Percentiles rank a stretch among this genome's conserved stretches.
Conservation (phyloP, 1,140 invertebrate species). For the Chrysomallon squamiferum region DNA sequence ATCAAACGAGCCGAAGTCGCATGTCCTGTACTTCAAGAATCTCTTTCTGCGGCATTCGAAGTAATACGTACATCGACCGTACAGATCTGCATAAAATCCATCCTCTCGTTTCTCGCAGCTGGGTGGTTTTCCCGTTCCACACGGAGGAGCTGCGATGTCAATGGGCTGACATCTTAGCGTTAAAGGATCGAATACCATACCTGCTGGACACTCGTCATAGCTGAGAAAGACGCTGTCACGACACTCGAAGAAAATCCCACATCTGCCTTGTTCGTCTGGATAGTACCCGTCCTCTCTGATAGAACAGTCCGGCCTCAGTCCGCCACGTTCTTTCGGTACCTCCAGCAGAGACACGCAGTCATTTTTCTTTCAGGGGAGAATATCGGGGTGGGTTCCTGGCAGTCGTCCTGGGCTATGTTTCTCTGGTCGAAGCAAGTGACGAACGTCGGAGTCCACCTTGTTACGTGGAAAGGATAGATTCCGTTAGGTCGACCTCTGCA, state of each 20-base stretch:
- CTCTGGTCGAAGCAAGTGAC: conserved; percentile 33
- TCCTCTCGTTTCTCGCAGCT: conserved; percentile 18
- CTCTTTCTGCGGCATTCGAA: conserved; percentile 21
- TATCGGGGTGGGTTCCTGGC: conserved; percentile 22
- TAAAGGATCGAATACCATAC: conserved; percentile 29
- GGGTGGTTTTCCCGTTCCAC: conserved; percentile 26
- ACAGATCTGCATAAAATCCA: conserved; percentile 31
- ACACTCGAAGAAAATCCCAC: conserved; percentile 36
- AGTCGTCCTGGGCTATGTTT: conserved; percentile 35
- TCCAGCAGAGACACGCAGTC: conserved; percentile 34
- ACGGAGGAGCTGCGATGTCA: conserved; percentile 21
- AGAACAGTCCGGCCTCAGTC: conserved; percentile 25
- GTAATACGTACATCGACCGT: conserved; percentile 34
- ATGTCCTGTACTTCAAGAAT: conserved; percentile 25
- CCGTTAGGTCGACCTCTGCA: conserved; percentile 29
- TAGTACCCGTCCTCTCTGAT: conserved; percentile 26
- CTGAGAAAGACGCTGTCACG: conserved; percentile 13
- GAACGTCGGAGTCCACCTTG: conserved; percentile 26
- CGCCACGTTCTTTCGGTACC: conserved; percentile 29
- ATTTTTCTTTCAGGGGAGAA: conserved; percentile 24
- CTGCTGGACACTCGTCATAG: conserved; percentile 29
- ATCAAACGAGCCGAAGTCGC: conserved; percentile 31
- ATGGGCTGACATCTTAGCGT: conserved; percentile 20
- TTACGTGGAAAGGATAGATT: conserved; percentile 31
- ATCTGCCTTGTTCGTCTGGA: conserved; percentile 36